Base-by-base conservation (phyloP, 2,797 vertebrate genomes). In the Prionace glauca region DNA sequence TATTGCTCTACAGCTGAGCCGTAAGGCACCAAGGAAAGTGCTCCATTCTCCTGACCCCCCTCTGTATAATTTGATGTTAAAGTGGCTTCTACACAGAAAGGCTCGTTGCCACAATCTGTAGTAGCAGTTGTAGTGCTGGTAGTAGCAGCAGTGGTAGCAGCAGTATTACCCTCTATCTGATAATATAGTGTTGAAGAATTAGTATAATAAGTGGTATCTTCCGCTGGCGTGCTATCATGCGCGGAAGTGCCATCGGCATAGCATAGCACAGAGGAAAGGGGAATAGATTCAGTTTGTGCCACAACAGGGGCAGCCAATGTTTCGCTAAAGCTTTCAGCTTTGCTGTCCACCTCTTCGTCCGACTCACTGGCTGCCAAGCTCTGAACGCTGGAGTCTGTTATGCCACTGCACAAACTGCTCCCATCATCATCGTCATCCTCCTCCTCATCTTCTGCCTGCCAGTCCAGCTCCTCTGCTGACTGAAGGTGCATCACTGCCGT, bases 371-470 rank as follows among this genome's bases (percentile, higher is more conserved):
- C 99, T 0, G 98, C 98, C 96, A 99, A 97, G 97, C 99, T 99
- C 96, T 99, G 99, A 0, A 99, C 99, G 97, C 99, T 99, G 67
- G 99, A 99, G 97, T 99, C 99, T 0, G 99, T 99, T 96, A 99
- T 98, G 18, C 98, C 98, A 0, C 99, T 99, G 97, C 99, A 99
- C 96, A 99, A 98, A 90, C 99, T 99, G 97, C 99, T 99, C n/a
- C 98, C 99, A 8, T 99, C 99, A 96, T 98, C 98, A 74, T 98
- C 98, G 0, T 98, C 98, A 0, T 98, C 98, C 0, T 98, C 98
- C 0, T 98, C 97, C 0, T 98, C 98, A 0, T 99, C 98, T 0
- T 98, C 98, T 18, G 41, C 98, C 0, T 97, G 97, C 96, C 98
- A 98, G 94, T 99, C 98, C 97, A 99, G 97, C 60, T 98, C 98